Conservation (phyloP, 1,140 invertebrate species). For the Pteromalus puparum region DNA sequence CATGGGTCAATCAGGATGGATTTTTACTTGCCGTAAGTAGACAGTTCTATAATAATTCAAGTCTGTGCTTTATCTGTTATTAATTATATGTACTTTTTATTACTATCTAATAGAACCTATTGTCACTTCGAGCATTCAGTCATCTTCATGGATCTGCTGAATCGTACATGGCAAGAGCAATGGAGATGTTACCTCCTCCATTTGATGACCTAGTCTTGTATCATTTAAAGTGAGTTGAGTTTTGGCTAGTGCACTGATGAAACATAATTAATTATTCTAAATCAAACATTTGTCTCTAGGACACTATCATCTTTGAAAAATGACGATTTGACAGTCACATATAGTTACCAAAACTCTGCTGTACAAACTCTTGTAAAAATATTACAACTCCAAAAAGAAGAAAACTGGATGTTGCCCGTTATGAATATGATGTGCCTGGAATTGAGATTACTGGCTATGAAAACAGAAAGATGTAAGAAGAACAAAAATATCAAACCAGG, state of each 20-base stretch:
- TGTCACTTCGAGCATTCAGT: slow-evolving; percentile 86
- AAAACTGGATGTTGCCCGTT: slow-evolving; percentile 96
- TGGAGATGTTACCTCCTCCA: slow-evolving; percentile 83
- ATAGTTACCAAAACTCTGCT: slow-evolving; percentile 85
- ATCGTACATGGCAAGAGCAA: slow-evolving; percentile 82
- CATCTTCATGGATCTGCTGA: slow-evolving; percentile 83
- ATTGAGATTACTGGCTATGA: slow-evolving; percentile 87
- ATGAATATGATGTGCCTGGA: slow-evolving; percentile 94
- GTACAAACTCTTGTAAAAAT: slow-evolving; percentile 89
- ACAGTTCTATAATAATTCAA: background rate
- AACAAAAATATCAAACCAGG: slow-evolving; percentile 78
- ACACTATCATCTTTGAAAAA: slow-evolving; percentile 80
- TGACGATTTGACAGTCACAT: slow-evolving; percentile 85
- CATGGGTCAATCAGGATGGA: background rate
- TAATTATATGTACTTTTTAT: background rate
- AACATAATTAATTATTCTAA: background rate
- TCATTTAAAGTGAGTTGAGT: slow-evolving; percentile 82
- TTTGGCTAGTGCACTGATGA: background rate
- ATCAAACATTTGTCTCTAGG: slow-evolving; percentile 56
- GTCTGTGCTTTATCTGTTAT: background rate
- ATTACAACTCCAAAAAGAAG: slow-evolving; percentile 92
- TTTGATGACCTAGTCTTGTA: slow-evolving; percentile 87
- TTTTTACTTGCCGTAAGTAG: background rate
- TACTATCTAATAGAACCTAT: slow-evolving; percentile 62
- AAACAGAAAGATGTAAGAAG: slow-evolving; percentile 81